These are phyloP conservation scores for Diarsia mendica DNA, from an alignment of 2,888 invertebrate genomes.

Conservation along the genomic window DNA sequence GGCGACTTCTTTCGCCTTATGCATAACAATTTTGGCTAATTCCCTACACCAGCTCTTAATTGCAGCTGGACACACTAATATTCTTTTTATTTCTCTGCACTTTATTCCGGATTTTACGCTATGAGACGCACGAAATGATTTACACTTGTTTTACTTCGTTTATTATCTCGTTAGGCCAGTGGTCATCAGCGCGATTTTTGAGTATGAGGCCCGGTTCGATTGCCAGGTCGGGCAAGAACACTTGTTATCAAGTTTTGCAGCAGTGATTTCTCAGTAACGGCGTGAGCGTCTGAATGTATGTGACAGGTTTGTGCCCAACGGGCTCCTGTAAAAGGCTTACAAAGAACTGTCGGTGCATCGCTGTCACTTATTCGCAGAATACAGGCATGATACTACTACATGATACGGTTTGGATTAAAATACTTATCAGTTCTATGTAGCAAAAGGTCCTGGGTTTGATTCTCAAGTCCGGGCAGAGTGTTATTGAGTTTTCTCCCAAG, in stretches of 20 bases:
- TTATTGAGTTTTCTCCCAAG: background rate
- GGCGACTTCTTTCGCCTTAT: constrained; percentile 59
- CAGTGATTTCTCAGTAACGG: background rate
- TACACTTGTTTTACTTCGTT: background rate
- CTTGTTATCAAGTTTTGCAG: background rate
- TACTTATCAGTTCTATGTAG: background rate
- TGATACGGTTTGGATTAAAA: background rate
- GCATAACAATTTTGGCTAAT: constrained; percentile 63
- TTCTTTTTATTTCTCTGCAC: constrained; percentile 10
- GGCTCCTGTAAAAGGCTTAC: background rate
- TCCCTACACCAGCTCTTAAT: constrained; percentile 46
- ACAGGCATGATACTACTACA: no score
- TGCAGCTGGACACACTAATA: constrained; percentile 15
- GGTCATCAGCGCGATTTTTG: no score
- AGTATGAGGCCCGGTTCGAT: background rate
- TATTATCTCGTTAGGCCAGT: background rate
- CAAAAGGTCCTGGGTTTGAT: background rate
- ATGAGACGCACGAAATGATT: background rate
- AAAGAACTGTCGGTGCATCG: background rate
- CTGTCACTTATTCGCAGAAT: background rate
- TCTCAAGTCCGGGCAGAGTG: background rate
- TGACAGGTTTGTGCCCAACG: background rate
- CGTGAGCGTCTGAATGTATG: background rate
- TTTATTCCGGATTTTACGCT: constrained; percentile 9
- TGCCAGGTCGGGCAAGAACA: background rate